Percentiles rank a stretch among this genome's conserved stretches.
These are phyloP conservation scores for Polyommatus iphigenia DNA, from an alignment of 2,888 invertebrate genomes.

Conservation along the genomic window DNA sequence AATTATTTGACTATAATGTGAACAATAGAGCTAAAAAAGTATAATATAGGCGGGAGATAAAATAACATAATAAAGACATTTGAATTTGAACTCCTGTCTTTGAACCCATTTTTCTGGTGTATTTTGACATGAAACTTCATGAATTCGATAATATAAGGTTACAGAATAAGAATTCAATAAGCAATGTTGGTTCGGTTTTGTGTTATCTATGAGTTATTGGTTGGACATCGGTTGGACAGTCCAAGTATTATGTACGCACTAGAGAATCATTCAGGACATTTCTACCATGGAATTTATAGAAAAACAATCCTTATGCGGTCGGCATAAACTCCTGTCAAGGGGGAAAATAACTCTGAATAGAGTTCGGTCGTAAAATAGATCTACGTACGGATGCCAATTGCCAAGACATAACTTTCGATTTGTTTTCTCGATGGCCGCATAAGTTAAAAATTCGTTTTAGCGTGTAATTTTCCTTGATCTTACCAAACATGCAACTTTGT, in stretches of 20 bases:
- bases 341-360: background rate
- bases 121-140: too few relatives aligned
- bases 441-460: background rate
- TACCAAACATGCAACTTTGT: too few relatives aligned
- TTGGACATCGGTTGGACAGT: background rate
- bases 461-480: background rate
- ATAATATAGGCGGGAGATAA: too few relatives aligned
- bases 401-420: constrained; percentile 1
- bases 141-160: too few relatives aligned
- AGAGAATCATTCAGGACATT: background rate
- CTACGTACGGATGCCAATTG: background rate
- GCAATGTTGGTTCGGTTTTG: background rate
- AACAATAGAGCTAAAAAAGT: too few relatives aligned
- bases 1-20: too few relatives aligned
- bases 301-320: background rate
- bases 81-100: too few relatives aligned
- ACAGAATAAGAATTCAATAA: too few relatives aligned
- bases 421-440: background rate
- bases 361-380: background rate
- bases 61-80: too few relatives aligned
- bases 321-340: background rate
- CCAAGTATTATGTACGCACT: background rate
- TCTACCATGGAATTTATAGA: background rate
- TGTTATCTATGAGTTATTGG: background rate
- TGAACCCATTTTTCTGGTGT: too few relatives aligned